Percentiles rank a stretch among this genome's conserved stretches.
Conservation (phyloP, 1,140 invertebrate genomes). For the Pseudomyrmex gracilis region DNA sequence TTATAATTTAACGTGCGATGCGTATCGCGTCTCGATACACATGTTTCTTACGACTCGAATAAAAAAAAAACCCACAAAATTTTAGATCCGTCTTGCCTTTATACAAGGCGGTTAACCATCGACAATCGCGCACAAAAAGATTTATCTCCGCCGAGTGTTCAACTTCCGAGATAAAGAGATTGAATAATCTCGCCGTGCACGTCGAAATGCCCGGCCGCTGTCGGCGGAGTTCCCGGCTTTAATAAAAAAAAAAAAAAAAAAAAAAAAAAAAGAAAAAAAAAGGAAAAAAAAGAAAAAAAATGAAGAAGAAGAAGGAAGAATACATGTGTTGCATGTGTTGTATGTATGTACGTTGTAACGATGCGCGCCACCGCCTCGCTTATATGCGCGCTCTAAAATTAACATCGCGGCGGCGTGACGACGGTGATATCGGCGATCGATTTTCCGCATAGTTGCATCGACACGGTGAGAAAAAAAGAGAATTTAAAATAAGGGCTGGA, state of each 20-base stretch:
- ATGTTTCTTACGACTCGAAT: not conserved
- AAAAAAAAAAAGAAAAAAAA: slow-evolving; percentile 33
- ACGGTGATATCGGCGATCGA: slow-evolving; percentile 54
- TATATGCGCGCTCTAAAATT: slow-evolving; percentile 58
- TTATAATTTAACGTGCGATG: not conserved
- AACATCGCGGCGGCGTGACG: slow-evolving; percentile 47
- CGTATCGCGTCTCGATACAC: too few species aligned
- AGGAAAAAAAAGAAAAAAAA: slow-evolving; percentile 24
- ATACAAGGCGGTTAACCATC: not conserved
- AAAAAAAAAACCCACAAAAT: not conserved
- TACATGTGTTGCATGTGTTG: slow-evolving; percentile 4
- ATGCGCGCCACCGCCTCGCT: slow-evolving; percentile 22
- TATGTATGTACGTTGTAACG: slow-evolving; percentile 22
- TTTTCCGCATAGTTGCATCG: slow-evolving; percentile 61
- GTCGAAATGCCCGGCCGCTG: slow-evolving; percentile 42
- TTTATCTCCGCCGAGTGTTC: not conserved
- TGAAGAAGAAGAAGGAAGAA: not conserved
- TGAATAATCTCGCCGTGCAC: slow-evolving; percentile 47
- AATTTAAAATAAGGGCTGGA: slow-evolving; percentile 58
- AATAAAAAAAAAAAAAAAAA: slow-evolving; percentile 47
- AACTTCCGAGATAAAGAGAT: slow-evolving; percentile 17
- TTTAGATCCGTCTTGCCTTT: not conserved
- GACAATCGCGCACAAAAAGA: not conserved
- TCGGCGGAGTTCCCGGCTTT: slow-evolving; percentile 36
- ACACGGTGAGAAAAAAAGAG: slow-evolving; percentile 58